phyloP scores from a whole-genome alignment of 2,888 invertebrate species.

The Trissoscelio sp. region DNA sequence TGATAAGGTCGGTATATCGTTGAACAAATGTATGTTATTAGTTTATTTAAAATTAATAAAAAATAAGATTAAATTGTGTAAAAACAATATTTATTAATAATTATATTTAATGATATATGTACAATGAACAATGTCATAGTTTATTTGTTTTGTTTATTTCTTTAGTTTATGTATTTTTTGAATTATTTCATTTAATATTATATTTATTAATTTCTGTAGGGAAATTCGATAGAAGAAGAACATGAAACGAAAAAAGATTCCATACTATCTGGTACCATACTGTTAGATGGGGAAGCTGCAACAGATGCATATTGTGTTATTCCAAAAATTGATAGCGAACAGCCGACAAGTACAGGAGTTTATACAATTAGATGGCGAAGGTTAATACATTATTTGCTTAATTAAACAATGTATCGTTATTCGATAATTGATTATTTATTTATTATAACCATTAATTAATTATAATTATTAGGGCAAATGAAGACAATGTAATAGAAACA shows the following conservation, averaged over 20 bases:
- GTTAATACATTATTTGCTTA: conserved; percentile 80
- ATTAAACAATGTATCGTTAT: too few relatives aligned
- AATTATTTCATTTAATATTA: background rate
- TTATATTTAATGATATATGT: too few relatives aligned
- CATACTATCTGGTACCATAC: conserved; percentile 80
- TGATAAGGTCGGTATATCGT: background rate
- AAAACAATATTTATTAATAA: too few relatives aligned
- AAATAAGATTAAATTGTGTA: too few relatives aligned
- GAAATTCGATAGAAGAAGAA: conserved; percentile 77
- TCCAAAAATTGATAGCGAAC: conserved; percentile 82
- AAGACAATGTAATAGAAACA: conserved; percentile 78
- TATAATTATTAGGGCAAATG: conserved; percentile 76
- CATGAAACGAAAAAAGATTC: conserved; percentile 71
- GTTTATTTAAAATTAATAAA: too few relatives aligned
- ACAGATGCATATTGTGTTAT: conserved; percentile 85
- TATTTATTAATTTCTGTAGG: conserved; percentile 70
- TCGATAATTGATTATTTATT: too few relatives aligned
- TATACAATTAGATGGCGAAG: conserved; percentile 86
- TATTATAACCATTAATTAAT: too few relatives aligned
- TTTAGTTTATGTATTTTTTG: conserved; percentile 13
- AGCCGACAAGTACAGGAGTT: conserved; percentile 84
- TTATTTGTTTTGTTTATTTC: conserved; percentile 13
- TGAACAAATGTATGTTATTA: background rate
- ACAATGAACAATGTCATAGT: too few relatives aligned
- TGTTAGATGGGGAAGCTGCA: conserved; percentile 84